Evolutionary conservation across 2,113 vertebrate genomes (phyloP).

Genomic region (Megaceryle torquata): DNA sequence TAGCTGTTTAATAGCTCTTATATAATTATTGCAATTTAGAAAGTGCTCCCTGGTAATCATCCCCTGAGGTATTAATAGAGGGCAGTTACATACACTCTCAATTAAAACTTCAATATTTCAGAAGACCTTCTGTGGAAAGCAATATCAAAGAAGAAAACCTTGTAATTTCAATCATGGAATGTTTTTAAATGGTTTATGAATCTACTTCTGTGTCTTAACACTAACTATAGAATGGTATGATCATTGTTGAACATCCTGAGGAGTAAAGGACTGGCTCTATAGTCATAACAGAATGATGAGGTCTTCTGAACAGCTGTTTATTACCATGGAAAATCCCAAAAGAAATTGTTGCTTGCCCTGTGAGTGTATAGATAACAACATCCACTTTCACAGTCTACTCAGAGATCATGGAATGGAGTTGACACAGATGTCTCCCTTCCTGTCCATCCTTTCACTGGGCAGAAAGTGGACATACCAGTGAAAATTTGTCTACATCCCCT

Average conservation of each 20-base stretch:
- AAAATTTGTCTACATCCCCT: fast-evolving
- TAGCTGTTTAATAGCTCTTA: background rate
- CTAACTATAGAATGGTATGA: background rate
- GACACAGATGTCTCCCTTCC: background rate
- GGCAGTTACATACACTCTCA: background rate
- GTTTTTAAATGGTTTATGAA: background rate
- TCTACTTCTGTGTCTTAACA: background rate
- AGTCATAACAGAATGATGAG: background rate
- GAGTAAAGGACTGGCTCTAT: background rate
- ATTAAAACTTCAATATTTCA: background rate
- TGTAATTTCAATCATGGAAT: background rate
- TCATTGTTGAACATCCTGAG: background rate
- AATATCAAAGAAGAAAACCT: background rate
- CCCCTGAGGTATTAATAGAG: background rate
- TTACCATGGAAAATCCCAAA: background rate
- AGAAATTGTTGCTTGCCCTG: background rate
- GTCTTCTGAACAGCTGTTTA: background rate
- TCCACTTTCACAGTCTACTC: background rate
- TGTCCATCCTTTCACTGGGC: background rate
- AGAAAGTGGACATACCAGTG: background rate
- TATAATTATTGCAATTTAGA: background rate
- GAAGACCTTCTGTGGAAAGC: background rate
- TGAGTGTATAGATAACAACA: background rate
- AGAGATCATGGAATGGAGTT: background rate
- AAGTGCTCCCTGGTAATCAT: background rate